A percentile compares a stretch with the other conserved stretches of the same genome.
These are phyloP conservation scores for Pelodytes ibericus DNA, from an alignment of 2,797 vertebrate genomes.

Conservation along the genomic window DNA sequence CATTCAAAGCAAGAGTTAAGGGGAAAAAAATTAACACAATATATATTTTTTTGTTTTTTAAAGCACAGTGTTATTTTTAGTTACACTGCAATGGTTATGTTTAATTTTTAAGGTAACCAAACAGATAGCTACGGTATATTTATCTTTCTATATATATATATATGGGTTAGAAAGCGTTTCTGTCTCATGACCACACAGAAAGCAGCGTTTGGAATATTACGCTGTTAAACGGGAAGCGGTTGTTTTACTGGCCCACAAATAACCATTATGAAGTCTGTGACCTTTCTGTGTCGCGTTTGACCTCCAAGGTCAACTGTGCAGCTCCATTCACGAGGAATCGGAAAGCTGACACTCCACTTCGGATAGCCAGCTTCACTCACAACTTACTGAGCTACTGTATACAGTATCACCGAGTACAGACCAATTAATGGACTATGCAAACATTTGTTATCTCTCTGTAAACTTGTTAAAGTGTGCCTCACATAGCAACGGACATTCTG, in stretches of 20 bases:
- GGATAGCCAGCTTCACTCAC: constrained; percentile 32
- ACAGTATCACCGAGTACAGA: constrained; percentile 17
- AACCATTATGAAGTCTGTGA: constrained; percentile 25
- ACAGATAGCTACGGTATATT: too few relatives aligned
- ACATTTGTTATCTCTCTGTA: constrained; percentile 30
- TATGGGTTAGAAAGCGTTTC: too few relatives aligned
- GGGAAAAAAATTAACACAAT: too few relatives aligned
- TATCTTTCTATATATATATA: too few relatives aligned
- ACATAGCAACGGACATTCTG: not conserved
- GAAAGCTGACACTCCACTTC: constrained; percentile 32
- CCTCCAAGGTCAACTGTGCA: constrained; percentile 35
- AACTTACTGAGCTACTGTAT: constrained; percentile 2
- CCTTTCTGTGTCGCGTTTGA: constrained; percentile 25
- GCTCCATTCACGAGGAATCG: constrained; percentile 2
- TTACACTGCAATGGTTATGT: too few relatives aligned
- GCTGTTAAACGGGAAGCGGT: constrained; percentile 18
- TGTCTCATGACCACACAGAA: too few relatives aligned
- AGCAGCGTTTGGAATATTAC: constrained; percentile 4
- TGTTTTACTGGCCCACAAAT: constrained; percentile 14
- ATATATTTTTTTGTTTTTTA: too few relatives aligned
- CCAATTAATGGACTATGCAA: constrained; percentile 13
- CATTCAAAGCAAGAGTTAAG: too few relatives aligned
- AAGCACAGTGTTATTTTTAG: too few relatives aligned
- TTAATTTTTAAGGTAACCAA: too few relatives aligned
- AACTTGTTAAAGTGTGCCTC: constrained; percentile 28